Base-by-base conservation (phyloP, 2,797 vertebrate genomes). In the Urophycis tenuis region DNA sequence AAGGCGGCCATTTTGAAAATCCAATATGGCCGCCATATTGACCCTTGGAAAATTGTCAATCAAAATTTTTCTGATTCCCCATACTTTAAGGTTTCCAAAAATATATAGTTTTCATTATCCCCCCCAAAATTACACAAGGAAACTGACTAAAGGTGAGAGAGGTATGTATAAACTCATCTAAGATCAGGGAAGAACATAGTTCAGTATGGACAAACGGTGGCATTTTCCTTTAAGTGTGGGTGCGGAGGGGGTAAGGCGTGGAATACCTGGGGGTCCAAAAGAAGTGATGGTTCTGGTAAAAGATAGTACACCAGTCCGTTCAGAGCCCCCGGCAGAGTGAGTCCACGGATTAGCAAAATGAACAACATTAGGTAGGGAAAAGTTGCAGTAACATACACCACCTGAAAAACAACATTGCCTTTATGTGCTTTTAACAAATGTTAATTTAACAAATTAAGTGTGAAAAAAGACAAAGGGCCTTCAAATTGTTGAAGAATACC, bases 331-430 rank as follows among this genome's bases (percentile, higher is more conserved):
- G 93, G 93, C 64, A 94, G 91, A 77, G 90, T 77, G 31, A 94
- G 83, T 29, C 93, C 93, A 71, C 92, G 91, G 72, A 93, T 83
- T 83, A 94, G 74, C 79, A 94, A 86, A 64, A 91, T 81, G 1
- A 93, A 2, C 75, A 94, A 53, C 92, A 93, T 94, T 53, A 87
- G 69, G 7, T 93, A 94, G 0, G 92, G 93, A 70, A 93, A 92
- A 34, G 91, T 93, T 8, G 92, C 93, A 35, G 93, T 93, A 74
- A 94, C 87, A 81, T 93, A 94, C 70, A 94, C 92, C 81, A 91
- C 93, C 93, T 94, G 78, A n/a, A 12, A 60, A 53, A n/a, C 29
- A 67, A 67, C 60, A 67, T 67, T 10, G n/a, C 60, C 15, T 67
- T 67, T 67, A 67, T 67, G 60, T 67, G 25, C 22, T 60, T 53